These are phyloP conservation scores for Berghia stephanieae DNA, from an alignment of 1,140 invertebrate species.

Conservation along the genomic window DNA sequence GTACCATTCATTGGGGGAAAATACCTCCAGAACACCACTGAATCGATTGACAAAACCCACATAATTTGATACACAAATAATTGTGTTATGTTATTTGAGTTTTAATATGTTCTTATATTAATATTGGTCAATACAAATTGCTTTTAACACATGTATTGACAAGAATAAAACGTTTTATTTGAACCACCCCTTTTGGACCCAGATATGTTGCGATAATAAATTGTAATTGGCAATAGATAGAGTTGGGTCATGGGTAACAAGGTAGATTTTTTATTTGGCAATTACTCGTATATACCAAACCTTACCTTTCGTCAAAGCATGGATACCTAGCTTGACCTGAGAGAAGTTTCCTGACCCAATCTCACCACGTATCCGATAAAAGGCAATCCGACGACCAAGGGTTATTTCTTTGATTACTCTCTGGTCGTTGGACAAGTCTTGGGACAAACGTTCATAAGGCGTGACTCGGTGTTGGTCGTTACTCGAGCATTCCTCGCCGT, in stretches of 20 bases:
- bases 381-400: slow-evolving; percentile 75
- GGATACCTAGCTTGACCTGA: slow-evolving; percentile 85
- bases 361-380: slow-evolving; percentile 77
- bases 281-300: slow-evolving; percentile 24
- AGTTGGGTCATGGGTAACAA: not conserved
- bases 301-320: slow-evolving; percentile 84
- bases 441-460: slow-evolving; percentile 53
- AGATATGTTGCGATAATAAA: too few relatives aligned
- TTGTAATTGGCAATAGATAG: too few relatives aligned
- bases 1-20: too few relatives aligned
- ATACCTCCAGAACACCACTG: too few relatives aligned
- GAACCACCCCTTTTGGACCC: too few relatives aligned
- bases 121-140: too few relatives aligned
- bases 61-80: too few relatives aligned
- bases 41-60: too few relatives aligned
- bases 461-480: slow-evolving; percentile 41
- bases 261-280: not conserved
- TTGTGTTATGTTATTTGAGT: too few relatives aligned
- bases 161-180: too few relatives aligned
- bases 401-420: slow-evolving; percentile 73
- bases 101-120: too few relatives aligned
- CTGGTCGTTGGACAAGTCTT: slow-evolving; percentile 65
- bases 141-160: too few relatives aligned
- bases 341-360: slow-evolving; percentile 89
- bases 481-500: not conserved